Evolutionary conservation across 1,140 invertebrate species (phyloP).

Genomic region (Aplysia californica): DNA sequence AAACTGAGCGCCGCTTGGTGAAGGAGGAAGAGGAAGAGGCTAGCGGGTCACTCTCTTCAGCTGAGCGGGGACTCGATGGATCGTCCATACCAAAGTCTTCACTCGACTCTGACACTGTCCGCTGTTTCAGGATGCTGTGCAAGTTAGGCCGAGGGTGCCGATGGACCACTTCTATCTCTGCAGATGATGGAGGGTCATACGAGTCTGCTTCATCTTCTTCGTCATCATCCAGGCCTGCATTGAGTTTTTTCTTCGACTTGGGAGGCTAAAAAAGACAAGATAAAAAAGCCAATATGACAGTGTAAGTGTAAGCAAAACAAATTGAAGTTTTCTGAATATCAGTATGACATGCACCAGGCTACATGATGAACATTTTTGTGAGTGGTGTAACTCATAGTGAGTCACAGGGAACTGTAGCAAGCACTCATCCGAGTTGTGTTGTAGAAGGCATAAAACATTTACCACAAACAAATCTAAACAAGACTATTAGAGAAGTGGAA

Average conservation of each 20-base stretch:
- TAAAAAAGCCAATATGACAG: too few species aligned
- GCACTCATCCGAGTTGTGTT: too few species aligned
- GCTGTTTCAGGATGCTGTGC: constrained; percentile 64
- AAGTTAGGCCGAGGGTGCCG: constrained; percentile 48
- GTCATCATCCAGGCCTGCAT: not conserved
- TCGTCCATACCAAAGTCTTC: constrained; percentile 43
- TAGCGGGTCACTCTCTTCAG: constrained; percentile 39
- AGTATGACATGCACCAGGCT: too few species aligned
- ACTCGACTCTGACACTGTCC: constrained; percentile 66
- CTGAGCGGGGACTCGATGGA: constrained; percentile 37
- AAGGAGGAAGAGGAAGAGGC: constrained; percentile 14
- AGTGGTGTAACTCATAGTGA: too few species aligned
- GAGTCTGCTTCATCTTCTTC: constrained; percentile 41
- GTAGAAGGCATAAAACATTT: too few species aligned
- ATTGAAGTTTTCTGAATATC: too few species aligned
- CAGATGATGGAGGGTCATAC: constrained; percentile 42
- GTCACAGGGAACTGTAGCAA: too few species aligned
- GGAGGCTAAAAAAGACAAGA: constrained; percentile 6
- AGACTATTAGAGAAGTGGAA: too few species aligned
- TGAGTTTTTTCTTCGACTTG: constrained; percentile 3
- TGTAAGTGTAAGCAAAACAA: too few species aligned
- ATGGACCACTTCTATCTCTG: constrained; percentile 59
- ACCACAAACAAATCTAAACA: too few species aligned
- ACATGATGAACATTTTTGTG: too few species aligned
- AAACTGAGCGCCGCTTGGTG: constrained; percentile 53